Conservation (phyloP, 2,797 vertebrate genomes). For the Bovichtus diacanthus region DNA sequence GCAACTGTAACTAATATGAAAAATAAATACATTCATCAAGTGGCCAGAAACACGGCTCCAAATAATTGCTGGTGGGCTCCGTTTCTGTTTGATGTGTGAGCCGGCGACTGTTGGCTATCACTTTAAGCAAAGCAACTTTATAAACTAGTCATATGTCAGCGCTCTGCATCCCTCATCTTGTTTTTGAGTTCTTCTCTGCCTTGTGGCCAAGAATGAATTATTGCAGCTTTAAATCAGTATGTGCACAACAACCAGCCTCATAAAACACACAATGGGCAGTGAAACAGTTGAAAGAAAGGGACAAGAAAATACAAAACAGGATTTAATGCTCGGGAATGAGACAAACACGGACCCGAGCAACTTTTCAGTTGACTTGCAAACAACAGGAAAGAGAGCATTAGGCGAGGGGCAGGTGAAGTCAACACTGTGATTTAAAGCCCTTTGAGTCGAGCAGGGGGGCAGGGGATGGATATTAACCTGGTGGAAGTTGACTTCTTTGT, state of each 20-base stretch:
- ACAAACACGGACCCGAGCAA: constrained; percentile 37
- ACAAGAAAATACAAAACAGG: constrained; percentile 50
- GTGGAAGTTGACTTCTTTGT: constrained; percentile 77
- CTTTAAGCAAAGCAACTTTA: background rate
- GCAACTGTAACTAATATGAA: no score
- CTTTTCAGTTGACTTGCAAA: constrained; percentile 59
- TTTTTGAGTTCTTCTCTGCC: background rate
- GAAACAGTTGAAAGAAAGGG: background rate
- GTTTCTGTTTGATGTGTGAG: background rate
- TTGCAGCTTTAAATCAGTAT: constrained; percentile 23
- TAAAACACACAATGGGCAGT: constrained; percentile 11
- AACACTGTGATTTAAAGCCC: constrained; percentile 69
- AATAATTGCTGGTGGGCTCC: background rate
- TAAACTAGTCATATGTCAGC: background rate
- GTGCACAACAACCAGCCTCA: background rate
- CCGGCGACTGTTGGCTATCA: background rate
- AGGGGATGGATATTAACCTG: constrained; percentile 75
- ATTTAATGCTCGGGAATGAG: constrained; percentile 59
- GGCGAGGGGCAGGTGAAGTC: constrained; percentile 57
- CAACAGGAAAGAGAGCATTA: constrained; percentile 61
- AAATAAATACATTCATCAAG: background rate
- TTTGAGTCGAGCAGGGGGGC: constrained; percentile 48
- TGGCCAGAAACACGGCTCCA: background rate
- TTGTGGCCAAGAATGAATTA: background rate
- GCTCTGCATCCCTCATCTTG: background rate